phyloP scores from a whole-genome alignment of 2,888 invertebrate species.

The Mechanitis mazaeus region DNA sequence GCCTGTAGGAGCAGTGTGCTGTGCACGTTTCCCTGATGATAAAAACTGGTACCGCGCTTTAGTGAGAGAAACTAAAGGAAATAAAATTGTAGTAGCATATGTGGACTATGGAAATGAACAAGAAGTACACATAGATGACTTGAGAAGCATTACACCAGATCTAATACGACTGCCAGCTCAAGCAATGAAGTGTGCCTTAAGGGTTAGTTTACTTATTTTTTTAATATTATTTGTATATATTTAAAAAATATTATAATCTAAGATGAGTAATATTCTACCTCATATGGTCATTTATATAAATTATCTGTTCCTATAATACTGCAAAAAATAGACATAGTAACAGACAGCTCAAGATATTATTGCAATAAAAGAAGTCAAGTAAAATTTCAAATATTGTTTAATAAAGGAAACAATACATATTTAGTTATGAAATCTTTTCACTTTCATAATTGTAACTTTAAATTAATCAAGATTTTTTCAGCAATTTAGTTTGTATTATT shows the following conservation, averaged over 20 bases:
- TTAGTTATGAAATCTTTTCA: conserved; percentile 7
- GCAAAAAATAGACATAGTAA: too few species aligned
- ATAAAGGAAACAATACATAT: conserved; percentile 3
- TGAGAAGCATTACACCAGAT: conserved; percentile 80
- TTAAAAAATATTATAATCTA: too few species aligned
- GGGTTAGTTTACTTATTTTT: conserved; percentile 46
- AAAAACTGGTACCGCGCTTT: conserved; percentile 94
- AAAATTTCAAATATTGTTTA: too few species aligned
- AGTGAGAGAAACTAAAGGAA: conserved; percentile 78
- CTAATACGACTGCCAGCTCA: conserved; percentile 82
- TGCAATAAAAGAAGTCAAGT: too few species aligned
- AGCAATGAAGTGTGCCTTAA: conserved; percentile 86
- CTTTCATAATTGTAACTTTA: background rate
- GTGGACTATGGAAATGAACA: conserved; percentile 98
- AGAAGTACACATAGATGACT: conserved; percentile 76
- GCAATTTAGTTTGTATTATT: too few species aligned
- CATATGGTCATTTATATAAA: too few species aligned
- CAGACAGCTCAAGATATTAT: too few species aligned
- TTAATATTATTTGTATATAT: background rate
- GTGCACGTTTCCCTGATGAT: conserved; percentile 87
- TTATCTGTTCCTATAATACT: too few species aligned
- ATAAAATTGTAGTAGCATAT: conserved; percentile 84
- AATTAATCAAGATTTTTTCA: too few species aligned
- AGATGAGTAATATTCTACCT: too few species aligned
- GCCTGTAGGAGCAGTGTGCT: conserved; percentile 80